A percentile compares a stretch with the other conserved stretches of the same genome.
phyloP scores from a whole-genome alignment of 2,888 invertebrate genomes.

The Morpho achilles region DNA sequence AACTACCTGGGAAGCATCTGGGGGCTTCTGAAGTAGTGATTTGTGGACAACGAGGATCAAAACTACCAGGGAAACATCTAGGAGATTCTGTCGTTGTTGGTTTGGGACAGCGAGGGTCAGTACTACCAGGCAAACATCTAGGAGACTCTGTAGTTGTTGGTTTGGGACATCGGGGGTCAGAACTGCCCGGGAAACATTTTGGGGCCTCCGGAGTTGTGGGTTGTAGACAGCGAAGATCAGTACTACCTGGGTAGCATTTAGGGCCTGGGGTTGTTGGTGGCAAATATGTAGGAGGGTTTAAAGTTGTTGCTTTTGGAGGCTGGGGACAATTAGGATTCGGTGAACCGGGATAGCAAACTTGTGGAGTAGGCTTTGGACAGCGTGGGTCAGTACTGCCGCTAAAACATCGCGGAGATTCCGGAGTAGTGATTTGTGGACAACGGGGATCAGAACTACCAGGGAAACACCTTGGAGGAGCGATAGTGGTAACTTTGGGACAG shows the following conservation, averaged over 20 bases:
- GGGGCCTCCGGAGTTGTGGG: constrained; percentile 33
- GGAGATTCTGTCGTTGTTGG: constrained; percentile 33
- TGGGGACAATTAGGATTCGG: constrained; percentile 49
- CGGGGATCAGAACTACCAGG: constrained; percentile 33
- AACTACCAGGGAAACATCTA: constrained; percentile 40
- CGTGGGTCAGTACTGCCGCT: constrained; percentile 32
- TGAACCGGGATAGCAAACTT: constrained; percentile 50
- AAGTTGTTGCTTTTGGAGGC: constrained; percentile 34
- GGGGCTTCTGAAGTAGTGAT: constrained; percentile 32
- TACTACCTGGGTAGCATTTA: constrained; percentile 40
- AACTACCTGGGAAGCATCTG: constrained; percentile 45
- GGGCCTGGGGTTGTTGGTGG: constrained; percentile 29
- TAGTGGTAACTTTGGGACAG: constrained; percentile 42
- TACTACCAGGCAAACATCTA: constrained; percentile 49
- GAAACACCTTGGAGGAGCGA: constrained; percentile 24
- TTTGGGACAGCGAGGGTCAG: constrained; percentile 50
- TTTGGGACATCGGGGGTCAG: constrained; percentile 39
- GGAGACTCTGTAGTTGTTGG: constrained; percentile 38
- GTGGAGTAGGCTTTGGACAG: constrained; percentile 40
- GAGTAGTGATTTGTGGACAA: constrained; percentile 33
- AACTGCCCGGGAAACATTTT: constrained; percentile 25
- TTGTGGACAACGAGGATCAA: constrained; percentile 41
- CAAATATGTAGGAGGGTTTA: constrained; percentile 35
- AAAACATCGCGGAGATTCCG: constrained; percentile 29
- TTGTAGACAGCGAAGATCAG: constrained; percentile 40